Evolutionary conservation across 2,888 invertebrate species (phyloP), one percentile per base, ranked within the genome.

Genomic region (Augiades crinisus): DNA sequence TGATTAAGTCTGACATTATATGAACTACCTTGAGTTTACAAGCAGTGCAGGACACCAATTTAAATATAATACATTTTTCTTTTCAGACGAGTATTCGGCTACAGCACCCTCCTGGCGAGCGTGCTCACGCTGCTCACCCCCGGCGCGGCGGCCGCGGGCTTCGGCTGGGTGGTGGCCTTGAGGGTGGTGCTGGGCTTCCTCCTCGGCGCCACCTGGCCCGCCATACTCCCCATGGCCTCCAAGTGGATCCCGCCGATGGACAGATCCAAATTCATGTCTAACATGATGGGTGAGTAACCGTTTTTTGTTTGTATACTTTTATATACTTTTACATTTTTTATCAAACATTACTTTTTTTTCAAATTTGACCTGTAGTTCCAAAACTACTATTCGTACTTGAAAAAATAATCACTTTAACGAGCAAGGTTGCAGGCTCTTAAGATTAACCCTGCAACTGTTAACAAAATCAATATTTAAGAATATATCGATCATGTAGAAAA

Each of bases 221-320:
- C 98, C 4, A 97, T 98, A 70, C 95, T 97, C 54, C 95, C 97
- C 3, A 94, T 99, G 92, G 96, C 97, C 30, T 96, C 97, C 5
- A 94, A 94, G 58, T 99, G 98, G 98, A 96, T 98, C 54, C 98
- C 98, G 5, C 98, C 98, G 7, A 92, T 95, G 91, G 98, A 99
- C 75, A 92, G 98, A 60, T 96, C 97, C 34, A 96, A 97, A 78
- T 96, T 98, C 78, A 96, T 98, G 78, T 95, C 97, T 5, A 95
- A 96, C 69, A 96, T 96, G 95, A 95, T 96, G 95, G 96, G 94
- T 94, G 78, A 90, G 90, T 83, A 8, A 31, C 2, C 12, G 31
- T 3, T 12, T 31, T 7, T 31, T 12, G 12, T 12, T 31, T 31
- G 1, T 2, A 2, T 31, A 2, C 12, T 12, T 31, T 7, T 2